phyloP scores from a whole-genome alignment of 2,797 vertebrate genomes.

The Onychomys torridus region DNA sequence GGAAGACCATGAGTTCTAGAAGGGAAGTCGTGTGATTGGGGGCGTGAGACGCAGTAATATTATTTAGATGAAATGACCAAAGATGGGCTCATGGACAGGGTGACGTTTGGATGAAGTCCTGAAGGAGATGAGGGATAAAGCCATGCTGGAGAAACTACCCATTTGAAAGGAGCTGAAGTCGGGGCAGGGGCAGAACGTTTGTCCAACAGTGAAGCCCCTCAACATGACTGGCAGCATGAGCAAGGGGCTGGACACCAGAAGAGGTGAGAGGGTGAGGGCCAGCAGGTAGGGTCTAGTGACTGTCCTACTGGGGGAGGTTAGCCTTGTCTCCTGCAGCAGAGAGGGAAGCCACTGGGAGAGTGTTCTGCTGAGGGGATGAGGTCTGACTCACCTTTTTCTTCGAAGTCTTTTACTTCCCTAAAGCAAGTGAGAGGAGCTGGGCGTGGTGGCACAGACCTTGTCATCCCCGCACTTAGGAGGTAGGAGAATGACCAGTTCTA shows the following conservation, averaged over 20 bases:
- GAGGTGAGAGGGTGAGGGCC: not conserved
- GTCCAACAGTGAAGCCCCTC: not conserved
- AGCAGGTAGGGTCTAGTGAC: not conserved
- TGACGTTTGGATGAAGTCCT: not conserved
- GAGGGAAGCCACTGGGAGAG: not conserved
- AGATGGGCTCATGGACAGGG: not conserved
- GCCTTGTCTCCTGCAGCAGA: not conserved
- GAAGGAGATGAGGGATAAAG: not conserved
- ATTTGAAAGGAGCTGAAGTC: not conserved
- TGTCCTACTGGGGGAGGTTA: not conserved
- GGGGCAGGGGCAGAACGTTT: not conserved
- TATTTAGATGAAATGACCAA: not conserved
- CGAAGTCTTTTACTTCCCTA: not conserved
- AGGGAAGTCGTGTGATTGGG: not conserved
- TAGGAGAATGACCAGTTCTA: not conserved
- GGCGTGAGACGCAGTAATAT: not conserved
- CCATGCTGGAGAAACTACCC: not conserved
- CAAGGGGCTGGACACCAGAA: not conserved
- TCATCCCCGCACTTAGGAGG: not conserved
- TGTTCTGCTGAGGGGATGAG: not conserved
- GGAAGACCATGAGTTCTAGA: not conserved
- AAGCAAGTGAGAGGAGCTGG: not conserved
- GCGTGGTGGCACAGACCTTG: not conserved
- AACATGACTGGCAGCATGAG: not conserved
- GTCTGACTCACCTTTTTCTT: slow-evolving; percentile 49